These are phyloP conservation scores for Drosophila cardini DNA, from an alignment of 1,140 invertebrate species.

Conservation along the genomic window DNA sequence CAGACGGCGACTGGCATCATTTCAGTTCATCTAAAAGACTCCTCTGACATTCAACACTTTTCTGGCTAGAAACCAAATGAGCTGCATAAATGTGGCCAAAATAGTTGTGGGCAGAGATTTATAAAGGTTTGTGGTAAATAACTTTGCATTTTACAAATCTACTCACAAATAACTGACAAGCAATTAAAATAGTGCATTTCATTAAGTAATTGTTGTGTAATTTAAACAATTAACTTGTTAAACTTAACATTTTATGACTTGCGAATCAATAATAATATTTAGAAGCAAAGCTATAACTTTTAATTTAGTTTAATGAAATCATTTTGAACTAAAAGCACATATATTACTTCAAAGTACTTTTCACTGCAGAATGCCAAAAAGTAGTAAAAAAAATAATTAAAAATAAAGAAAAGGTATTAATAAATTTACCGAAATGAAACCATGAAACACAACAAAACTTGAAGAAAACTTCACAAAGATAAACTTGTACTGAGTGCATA, in stretches of 20 bases:
- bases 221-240: too few species aligned
- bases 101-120: conserved; percentile 47
- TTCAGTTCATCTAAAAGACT: neutral
- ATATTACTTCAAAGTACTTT: neutral
- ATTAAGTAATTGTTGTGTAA: neutral
- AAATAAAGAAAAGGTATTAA: conserved; percentile 8
- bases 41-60: neutral
- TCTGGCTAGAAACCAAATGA: conserved; percentile 21
- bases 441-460: conserved; percentile 46
- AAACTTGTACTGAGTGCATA: conserved; percentile 21
- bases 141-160: conserved; percentile 16
- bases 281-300: too few species aligned
- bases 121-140: conserved; percentile 41
- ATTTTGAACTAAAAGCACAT: too few species aligned
- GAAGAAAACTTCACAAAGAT: conserved; percentile 50
- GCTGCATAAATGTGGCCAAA: conserved; percentile 37
- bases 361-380: neutral
- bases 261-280: too few species aligned
- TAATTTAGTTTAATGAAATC: too few species aligned
- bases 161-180: neutral
- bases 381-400: neutral
- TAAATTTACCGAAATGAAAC: conserved; percentile 24
- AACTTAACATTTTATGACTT: too few species aligned
- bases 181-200: neutral
- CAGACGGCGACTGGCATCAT: too few species aligned